Evolutionary conservation across 2,797 vertebrate genomes (phyloP).

Genomic region (Sus cebifrons): DNA sequence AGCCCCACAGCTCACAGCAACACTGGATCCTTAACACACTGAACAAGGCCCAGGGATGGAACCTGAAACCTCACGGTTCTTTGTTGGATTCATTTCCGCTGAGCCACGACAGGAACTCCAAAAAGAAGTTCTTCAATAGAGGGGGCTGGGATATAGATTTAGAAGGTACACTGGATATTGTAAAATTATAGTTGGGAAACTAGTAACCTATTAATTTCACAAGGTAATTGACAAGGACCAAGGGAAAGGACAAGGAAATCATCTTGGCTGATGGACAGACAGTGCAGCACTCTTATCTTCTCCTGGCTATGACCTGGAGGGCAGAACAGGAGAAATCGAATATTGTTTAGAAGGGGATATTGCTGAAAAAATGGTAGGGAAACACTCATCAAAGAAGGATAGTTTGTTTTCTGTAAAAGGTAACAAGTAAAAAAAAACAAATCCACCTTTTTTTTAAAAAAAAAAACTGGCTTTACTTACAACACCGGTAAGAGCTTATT

Average conservation of each 20-base stretch:
- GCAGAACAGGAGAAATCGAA: not conserved
- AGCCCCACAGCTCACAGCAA: too few species aligned
- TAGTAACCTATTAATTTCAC: constrained; percentile 22
- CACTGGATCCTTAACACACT: too few species aligned
- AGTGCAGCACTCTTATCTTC: not conserved
- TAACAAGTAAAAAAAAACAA: not conserved
- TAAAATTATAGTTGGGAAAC: not conserved
- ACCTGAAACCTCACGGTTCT: too few species aligned
- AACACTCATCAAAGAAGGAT: not conserved
- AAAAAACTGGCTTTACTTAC: constrained; percentile 15
- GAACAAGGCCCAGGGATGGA: too few species aligned
- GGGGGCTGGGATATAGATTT: not conserved
- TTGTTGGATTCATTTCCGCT: too few species aligned
- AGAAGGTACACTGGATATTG: not conserved
- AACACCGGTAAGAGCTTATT: constrained; percentile 64
- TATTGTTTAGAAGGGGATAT: constrained; percentile 7
- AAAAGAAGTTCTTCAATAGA: not conserved
- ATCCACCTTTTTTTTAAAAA: not conserved
- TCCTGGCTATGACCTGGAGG: not conserved
- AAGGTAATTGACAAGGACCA: not conserved
- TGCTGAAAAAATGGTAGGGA: not conserved
- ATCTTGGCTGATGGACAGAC: not conserved
- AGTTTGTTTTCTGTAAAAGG: not conserved
- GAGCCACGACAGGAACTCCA: not conserved
- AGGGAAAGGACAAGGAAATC: not conserved